These are phyloP conservation scores for Crocallis elinguaria DNA, from an alignment of 2,888 invertebrate species.

Conservation along the genomic window DNA sequence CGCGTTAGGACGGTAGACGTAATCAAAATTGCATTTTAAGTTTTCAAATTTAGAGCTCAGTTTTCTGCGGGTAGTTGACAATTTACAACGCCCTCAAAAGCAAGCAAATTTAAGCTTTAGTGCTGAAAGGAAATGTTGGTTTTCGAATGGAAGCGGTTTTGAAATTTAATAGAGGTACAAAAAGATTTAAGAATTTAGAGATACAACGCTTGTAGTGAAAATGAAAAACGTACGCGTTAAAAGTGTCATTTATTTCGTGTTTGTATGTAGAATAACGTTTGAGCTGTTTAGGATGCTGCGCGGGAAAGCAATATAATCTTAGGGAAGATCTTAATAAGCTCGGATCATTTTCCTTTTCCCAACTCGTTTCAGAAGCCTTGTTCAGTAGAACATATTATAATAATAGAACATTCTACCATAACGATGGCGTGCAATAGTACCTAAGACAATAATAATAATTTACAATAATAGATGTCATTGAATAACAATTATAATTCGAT, in stretches of 20 bases:
- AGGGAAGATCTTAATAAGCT: background rate
- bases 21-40: conserved; percentile 5
- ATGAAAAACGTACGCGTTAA: conserved; percentile 18
- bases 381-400: too few relatives aligned
- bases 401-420: too few relatives aligned
- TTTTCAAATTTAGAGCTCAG: conserved; percentile 9
- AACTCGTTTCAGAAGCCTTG: background rate
- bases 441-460: too few relatives aligned
- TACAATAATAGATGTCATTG: too few relatives aligned
- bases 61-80: conserved; percentile 5
- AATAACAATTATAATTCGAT: too few relatives aligned
- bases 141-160: background rate
- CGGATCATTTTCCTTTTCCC: background rate
- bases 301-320: background rate
- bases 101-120: background rate
- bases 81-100: background rate
- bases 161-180: conserved; percentile 2
- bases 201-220: conserved; percentile 9
- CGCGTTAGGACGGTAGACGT: background rate
- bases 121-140: background rate
- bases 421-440: too few relatives aligned
- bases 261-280: background rate
- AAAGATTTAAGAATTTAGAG: conserved; percentile 11
- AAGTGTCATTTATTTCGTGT: conserved; percentile 11
- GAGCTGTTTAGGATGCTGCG: background rate